A percentile compares a stretch with the other conserved stretches of the same genome.
Evolutionary conservation across 1,140 invertebrate species (phyloP).

Genomic region (Hylaeus volcanicus): DNA sequence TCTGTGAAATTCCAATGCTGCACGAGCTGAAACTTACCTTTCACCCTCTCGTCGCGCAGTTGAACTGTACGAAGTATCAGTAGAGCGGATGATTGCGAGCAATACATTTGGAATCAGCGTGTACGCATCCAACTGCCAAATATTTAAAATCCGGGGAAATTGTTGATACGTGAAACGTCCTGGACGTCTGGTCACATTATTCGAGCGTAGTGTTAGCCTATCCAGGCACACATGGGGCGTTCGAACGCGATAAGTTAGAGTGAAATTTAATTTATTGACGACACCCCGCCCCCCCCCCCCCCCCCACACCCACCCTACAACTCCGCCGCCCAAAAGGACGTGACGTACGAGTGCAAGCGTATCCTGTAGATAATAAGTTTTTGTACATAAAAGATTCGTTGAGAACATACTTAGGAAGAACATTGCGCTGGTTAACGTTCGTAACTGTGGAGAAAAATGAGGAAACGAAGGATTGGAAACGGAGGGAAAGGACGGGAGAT

Average conservation of each 20-base stretch:
- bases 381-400: constrained; percentile 76
- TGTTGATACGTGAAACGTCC: background rate
- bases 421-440: constrained; percentile 42
- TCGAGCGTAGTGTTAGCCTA: constrained; percentile 19
- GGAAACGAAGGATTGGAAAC: constrained; percentile 34
- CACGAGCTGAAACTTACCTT: background rate
- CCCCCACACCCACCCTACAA: background rate
- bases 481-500: constrained; percentile 29
- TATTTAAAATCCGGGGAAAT: background rate
- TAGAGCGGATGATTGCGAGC: background rate
- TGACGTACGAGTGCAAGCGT: constrained; percentile 71
- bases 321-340: constrained; percentile 36
- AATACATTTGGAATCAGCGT: background rate
- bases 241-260: constrained; percentile 67
- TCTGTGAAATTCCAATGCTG: background rate
- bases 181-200: background rate
- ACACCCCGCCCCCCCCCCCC: constrained; percentile 59
- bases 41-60: background rate
- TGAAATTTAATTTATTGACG: constrained; percentile 76
- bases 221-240: constrained; percentile 30
- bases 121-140: constrained; percentile 8
- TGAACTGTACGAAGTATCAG: background rate
- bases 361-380: constrained; percentile 73
- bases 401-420: constrained; percentile 44
- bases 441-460: constrained; percentile 24